Evolutionary conservation across 2,888 invertebrate species (phyloP), one percentile per base, ranked within the genome.

Genomic region (Amiota minor): DNA sequence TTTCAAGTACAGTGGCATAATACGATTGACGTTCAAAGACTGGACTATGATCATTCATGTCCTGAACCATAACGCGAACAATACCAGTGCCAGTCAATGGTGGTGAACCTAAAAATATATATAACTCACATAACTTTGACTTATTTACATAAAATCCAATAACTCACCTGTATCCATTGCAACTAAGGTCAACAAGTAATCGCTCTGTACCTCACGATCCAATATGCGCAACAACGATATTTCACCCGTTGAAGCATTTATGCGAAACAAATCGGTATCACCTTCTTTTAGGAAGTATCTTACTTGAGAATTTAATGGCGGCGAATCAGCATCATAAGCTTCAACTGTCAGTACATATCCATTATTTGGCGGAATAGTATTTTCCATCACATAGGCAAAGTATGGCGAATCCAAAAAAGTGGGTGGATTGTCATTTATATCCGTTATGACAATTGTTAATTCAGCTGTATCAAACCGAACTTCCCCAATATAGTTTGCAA

Each of bases 381-480:
- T 96, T 91, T 98, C 98, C 94, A 97, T 96, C 74, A 98, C 97
- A 89, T 95, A 95, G 6, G 97, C 96, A 87, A 96, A 91, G 90
- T 97, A 98, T 0, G 98, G 98, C n/a, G 97, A 97, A 90, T 98
- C 96, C 80, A 96, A 91, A 90, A 98, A 98, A 62, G 96, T 94
- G 62, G 98, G 98, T 47, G 95, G 94, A 88, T 97, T 97, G 91
- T 98, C 98, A 90, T 98, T 98, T 87, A 97, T 95, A 90, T 98
- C 97, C 79, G 95, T 93, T 71, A 98, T 94, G 73, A 93, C 93
- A 84, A 98, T 95, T 76, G 94, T 93, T 81, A 97, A 92, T 89
- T 95, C 94, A 80, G 93, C 96, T 73, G 93, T 95, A 91, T 94
- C 96, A 88, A 92, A 94, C 87, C 92, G 92, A 70, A 92, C 92